Conservation (phyloP, 2,888 invertebrate species). For the Orchesellides sinensis region DNA sequence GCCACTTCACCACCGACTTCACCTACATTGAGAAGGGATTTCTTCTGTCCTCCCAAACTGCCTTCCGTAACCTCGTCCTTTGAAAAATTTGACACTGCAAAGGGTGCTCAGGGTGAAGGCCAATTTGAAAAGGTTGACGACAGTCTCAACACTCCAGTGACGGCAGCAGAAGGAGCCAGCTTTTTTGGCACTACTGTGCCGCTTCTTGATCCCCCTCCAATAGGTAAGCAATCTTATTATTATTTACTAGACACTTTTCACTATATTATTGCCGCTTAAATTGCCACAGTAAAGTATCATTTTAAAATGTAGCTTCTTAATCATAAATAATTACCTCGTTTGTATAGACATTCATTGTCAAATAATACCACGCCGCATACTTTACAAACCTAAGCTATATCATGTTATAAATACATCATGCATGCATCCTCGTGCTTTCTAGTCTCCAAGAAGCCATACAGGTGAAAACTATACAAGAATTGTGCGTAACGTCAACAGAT, state of each 20-base stretch:
- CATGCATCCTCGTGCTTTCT: too few relatives aligned
- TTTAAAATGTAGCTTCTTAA: too few relatives aligned
- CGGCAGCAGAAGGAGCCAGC: slow-evolving; percentile 93
- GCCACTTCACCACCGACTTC: slow-evolving; percentile 74
- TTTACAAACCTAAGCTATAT: too few relatives aligned
- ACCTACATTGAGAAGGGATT: slow-evolving; percentile 64
- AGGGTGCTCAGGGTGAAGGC: slow-evolving; percentile 24
- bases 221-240: slow-evolving; percentile 88
- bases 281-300: too few relatives aligned
- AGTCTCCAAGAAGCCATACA: too few relatives aligned
- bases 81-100: slow-evolving; percentile 76
- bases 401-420: too few relatives aligned
- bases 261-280: too few relatives aligned
- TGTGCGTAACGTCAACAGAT: too few relatives aligned
- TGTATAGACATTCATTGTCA: too few relatives aligned
- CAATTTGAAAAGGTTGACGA: slow-evolving; percentile 83
- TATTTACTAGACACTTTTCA: not conserved
- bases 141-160: slow-evolving; percentile 96
- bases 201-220: slow-evolving; percentile 92
- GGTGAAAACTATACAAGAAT: too few relatives aligned
- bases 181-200: slow-evolving; percentile 93
- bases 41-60: slow-evolving; percentile 55
- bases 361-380: too few relatives aligned
- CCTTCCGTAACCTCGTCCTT: slow-evolving; percentile 62
- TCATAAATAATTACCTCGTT: too few relatives aligned